Evolutionary conservation across 2,888 invertebrate genomes (phyloP).

Genomic region (Agrotis clavis): DNA sequence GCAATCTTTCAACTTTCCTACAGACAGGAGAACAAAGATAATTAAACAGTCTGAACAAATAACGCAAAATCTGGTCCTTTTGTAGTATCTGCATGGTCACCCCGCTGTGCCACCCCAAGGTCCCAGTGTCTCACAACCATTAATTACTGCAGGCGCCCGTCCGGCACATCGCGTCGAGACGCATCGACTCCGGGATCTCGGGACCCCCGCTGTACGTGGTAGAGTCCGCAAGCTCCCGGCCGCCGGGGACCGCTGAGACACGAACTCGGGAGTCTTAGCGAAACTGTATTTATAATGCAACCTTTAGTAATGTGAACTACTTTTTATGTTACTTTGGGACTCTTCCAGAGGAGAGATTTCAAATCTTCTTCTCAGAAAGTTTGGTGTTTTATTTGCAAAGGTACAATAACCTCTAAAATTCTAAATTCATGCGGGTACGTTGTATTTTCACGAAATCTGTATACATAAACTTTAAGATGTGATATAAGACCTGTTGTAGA

Average conservation of each 20-base stretch:
- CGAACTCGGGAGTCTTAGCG: conserved; percentile 8
- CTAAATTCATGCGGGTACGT: neutral
- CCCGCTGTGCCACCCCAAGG: neutral
- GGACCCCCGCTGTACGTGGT: neutral
- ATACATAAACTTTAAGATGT: conserved; percentile 7
- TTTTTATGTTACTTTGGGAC: conserved; percentile 12
- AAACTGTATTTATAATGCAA: conserved; percentile 26
- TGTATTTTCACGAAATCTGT: neutral
- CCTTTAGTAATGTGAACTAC: conserved; percentile 10
- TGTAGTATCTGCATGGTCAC: conserved; percentile 1
- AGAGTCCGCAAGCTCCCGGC: neutral
- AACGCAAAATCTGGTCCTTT: conserved; percentile 20
- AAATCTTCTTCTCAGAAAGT: conserved; percentile 11
- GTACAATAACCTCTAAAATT: neutral
- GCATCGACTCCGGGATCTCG: conserved; percentile 9
- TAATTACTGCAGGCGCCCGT: conserved; percentile 29
- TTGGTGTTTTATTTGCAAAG: neutral
- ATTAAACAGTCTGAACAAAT: too few relatives aligned
- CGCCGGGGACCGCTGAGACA: conserved; percentile 18
- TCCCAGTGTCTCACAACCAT: conserved; percentile 19
- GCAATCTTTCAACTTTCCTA: too few relatives aligned
- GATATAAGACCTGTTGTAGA: neutral
- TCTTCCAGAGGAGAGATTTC: conserved; percentile 3
- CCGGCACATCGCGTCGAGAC: conserved; percentile 14
- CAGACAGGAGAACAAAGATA: too few relatives aligned